A percentile compares a stretch with the other conserved stretches of the same genome.
Conservation (phyloP, 2,797 vertebrate genomes). For the Crenichthys baileyi region DNA sequence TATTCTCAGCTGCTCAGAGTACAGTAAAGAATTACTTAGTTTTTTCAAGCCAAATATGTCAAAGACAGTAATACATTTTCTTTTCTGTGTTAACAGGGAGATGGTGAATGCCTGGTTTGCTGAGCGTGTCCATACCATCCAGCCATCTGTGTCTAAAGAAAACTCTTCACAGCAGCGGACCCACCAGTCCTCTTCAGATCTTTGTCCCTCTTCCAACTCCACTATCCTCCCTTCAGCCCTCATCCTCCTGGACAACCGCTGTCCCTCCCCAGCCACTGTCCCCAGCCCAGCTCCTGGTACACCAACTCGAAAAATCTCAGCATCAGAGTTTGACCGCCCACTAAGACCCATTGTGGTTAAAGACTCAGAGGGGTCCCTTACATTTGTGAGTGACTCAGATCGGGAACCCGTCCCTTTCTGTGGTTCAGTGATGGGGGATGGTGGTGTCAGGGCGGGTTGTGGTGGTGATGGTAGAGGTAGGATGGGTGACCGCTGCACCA, state of each 20-base stretch:
- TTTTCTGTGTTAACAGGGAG: slow-evolving; percentile 82
- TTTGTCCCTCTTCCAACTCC: slow-evolving; percentile 42
- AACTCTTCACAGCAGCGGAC: slow-evolving; percentile 72
- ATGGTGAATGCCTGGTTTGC: slow-evolving; percentile 99
- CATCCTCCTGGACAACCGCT: slow-evolving; percentile 67
- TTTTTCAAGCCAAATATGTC: not conserved
- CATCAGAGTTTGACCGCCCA: slow-evolving; percentile 95
- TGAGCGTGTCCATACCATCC: slow-evolving; percentile 93
- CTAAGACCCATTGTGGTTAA: slow-evolving; percentile 94
- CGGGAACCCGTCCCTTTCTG: slow-evolving; percentile 85
- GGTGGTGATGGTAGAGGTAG: slow-evolving; percentile 23
- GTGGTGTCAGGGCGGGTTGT: slow-evolving; percentile 26
- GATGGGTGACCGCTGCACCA: slow-evolving; percentile 85
- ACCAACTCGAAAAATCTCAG: slow-evolving; percentile 93
- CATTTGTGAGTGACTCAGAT: slow-evolving; percentile 89
- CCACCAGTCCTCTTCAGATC: slow-evolving; percentile 67
- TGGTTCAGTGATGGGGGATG: slow-evolving; percentile 65
- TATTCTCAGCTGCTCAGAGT: not conserved
- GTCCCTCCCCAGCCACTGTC: slow-evolving; percentile 55
- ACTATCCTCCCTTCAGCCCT: slow-evolving; percentile 71
- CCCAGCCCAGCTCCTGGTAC: slow-evolving; percentile 81
- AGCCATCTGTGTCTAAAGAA: slow-evolving; percentile 78
- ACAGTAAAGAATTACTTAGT: not conserved
- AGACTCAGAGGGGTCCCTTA: slow-evolving; percentile 91
- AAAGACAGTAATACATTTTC: not conserved